Conservation (phyloP, 2,888 invertebrate species). For the Aphelenchoides bicaudatus region DNA sequence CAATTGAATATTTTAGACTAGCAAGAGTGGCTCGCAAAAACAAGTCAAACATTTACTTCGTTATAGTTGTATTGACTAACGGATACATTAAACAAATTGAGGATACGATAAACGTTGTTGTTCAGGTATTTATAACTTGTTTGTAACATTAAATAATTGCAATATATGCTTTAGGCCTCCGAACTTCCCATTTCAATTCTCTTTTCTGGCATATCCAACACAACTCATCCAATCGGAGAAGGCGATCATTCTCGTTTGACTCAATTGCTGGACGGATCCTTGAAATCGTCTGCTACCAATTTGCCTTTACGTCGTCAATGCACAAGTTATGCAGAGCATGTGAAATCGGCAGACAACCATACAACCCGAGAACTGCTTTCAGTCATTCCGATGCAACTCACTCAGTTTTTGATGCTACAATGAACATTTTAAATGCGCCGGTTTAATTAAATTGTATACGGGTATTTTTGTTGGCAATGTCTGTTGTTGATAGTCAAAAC, state of each 20-base stretch:
- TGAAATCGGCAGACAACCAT: neutral
- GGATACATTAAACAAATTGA: constrained; percentile 35
- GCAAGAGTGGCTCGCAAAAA: constrained; percentile 47
- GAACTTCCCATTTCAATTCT: constrained; percentile 46
- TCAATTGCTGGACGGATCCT: constrained; percentile 19
- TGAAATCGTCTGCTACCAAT: constrained; percentile 7
- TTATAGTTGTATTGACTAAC: constrained; percentile 52
- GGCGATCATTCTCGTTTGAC: constrained; percentile 22
- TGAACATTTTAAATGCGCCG: too few species aligned
- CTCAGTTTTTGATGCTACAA: neutral
- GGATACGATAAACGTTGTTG: constrained; percentile 17
- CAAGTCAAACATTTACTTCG: constrained; percentile 42
- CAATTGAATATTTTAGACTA: constrained; percentile 34
- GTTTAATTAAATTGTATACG: too few species aligned
- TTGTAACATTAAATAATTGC: neutral
- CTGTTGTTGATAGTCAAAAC: too few species aligned
- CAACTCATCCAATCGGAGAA: constrained; percentile 25
- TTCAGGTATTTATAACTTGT: neutral
- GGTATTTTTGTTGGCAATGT: too few species aligned
- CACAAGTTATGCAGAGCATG: constrained; percentile 4
- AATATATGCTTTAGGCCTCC: constrained; percentile 43
- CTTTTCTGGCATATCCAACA: constrained; percentile 44
- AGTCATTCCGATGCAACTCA: constrained; percentile 2
- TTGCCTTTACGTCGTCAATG: constrained; percentile 5
- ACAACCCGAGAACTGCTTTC: constrained; percentile 4